A percentile compares a stretch with the other conserved stretches of the same genome.
Conservation (phyloP, 2,113 vertebrate genomes). For the Brachyhypopomus gauderio region DNA sequence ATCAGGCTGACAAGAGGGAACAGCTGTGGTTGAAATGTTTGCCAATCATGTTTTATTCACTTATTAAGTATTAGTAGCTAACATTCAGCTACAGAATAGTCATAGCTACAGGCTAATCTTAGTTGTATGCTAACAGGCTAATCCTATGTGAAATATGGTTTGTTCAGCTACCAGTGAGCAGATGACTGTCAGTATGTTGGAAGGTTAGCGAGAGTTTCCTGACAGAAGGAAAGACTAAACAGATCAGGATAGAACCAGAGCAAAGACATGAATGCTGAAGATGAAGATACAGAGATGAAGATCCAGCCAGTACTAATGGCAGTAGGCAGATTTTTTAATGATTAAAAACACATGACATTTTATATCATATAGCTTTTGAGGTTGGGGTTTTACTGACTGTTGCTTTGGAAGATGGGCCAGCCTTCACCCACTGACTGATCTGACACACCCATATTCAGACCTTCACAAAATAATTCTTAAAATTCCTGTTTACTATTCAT, state of each 20-base stretch:
- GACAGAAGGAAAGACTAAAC: slow-evolving; percentile 36
- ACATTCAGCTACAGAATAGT: too few relatives aligned
- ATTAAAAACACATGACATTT: not conserved
- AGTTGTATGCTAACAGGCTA: too few relatives aligned
- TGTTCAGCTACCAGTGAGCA: not conserved
- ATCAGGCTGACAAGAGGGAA: slow-evolving; percentile 62
- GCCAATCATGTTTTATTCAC: not conserved
- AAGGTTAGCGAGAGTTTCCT: slow-evolving; percentile 21
- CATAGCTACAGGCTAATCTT: too few relatives aligned
- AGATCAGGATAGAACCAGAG: slow-evolving; percentile 51
- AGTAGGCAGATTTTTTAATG: not conserved
- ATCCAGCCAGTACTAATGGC: not conserved
- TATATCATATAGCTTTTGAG: not conserved
- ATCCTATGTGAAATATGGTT: too few relatives aligned
- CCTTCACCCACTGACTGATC: slow-evolving; percentile 77
- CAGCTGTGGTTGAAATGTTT: not conserved
- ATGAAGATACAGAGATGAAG: slow-evolving; percentile 27
- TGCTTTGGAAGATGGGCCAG: slow-evolving; percentile 62
- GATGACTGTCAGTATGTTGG: not conserved
- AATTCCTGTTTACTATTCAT: not conserved
- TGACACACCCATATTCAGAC: slow-evolving; percentile 71
- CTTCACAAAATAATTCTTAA: slow-evolving; percentile 46
- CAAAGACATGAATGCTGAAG: slow-evolving; percentile 49
- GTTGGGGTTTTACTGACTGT: slow-evolving; percentile 58
- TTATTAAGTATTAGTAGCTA: too few relatives aligned